phyloP scores from a whole-genome alignment of 2,797 vertebrate species.

The Gouania willdenowi region DNA sequence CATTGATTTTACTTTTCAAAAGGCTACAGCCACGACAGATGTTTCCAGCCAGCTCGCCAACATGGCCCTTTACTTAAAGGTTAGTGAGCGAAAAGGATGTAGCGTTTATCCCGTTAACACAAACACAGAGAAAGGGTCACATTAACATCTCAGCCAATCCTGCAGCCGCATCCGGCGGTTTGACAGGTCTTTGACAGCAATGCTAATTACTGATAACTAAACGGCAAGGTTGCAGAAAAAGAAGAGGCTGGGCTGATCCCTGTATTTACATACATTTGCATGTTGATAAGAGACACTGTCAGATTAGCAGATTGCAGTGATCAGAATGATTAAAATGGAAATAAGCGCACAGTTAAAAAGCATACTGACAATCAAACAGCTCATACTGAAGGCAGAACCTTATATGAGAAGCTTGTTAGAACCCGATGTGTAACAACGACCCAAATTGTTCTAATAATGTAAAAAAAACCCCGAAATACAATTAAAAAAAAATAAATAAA shows the following conservation, averaged over 20 bases:
- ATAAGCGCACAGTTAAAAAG: background rate
- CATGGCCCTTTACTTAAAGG: constrained; percentile 34
- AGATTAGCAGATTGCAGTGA: constrained; percentile 50
- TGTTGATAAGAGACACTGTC: constrained; percentile 57
- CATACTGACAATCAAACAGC: background rate
- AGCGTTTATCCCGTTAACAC: constrained; percentile 30
- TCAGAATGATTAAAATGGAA: constrained; percentile 35
- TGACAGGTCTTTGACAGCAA: constrained; percentile 42
- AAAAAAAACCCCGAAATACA: too few relatives aligned
- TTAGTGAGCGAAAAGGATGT: constrained; percentile 13
- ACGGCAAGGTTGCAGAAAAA: constrained; percentile 55
- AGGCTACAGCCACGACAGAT: constrained; percentile 43
- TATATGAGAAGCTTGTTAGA: too few relatives aligned
- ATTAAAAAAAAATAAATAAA: too few relatives aligned
- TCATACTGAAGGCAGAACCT: too few relatives aligned
- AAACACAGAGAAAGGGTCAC: constrained; percentile 26
- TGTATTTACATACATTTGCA: constrained; percentile 71
- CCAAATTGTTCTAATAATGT: too few relatives aligned
- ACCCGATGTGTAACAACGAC: too few relatives aligned
- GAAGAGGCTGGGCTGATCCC: constrained; percentile 34
- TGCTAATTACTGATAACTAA: constrained; percentile 60
- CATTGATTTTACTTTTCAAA: constrained; percentile 43
- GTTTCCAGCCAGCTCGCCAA: constrained; percentile 29
- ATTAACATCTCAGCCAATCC: constrained; percentile 27
- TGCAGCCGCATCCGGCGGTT: constrained; percentile 14